A percentile compares a stretch with the other conserved stretches of the same genome.
These are phyloP conservation scores for Brachyopa scutellaris DNA, from an alignment of 2,888 invertebrate genomes.

Conservation along the genomic window DNA sequence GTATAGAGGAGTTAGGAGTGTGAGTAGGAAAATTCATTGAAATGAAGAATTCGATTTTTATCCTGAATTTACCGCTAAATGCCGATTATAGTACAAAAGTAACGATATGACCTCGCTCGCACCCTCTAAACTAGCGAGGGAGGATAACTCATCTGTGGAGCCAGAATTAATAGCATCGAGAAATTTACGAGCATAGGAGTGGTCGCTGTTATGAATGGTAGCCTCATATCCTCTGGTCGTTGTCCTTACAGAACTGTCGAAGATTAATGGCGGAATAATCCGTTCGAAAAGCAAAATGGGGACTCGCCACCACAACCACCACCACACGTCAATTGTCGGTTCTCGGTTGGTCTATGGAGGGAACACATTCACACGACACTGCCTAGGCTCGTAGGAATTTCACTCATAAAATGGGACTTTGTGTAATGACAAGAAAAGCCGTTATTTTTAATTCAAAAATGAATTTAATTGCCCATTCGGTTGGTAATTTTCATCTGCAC, in stretches of 20 bases:
- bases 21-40: not conserved
- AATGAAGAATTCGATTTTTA: constrained; percentile 5
- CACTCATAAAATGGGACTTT: constrained; percentile 35
- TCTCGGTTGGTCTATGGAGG: constrained; percentile 35
- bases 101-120: constrained; percentile 11
- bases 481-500: constrained; percentile 33
- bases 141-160: constrained; percentile 41
- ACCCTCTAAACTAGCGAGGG: constrained; percentile 1
- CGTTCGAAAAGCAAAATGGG: constrained; percentile 39
- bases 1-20: not conserved
- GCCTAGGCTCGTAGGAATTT: constrained; percentile 29
- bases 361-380: constrained; percentile 15
- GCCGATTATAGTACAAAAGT: constrained; percentile 19
- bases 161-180: constrained; percentile 37
- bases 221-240: constrained; percentile 45
- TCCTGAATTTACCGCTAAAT: constrained; percentile 1
- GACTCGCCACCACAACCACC: not conserved
- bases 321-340: constrained; percentile 37
- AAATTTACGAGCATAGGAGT: constrained; percentile 63
- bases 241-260: constrained; percentile 40
- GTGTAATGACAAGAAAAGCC: constrained; percentile 65
- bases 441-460: constrained; percentile 70
- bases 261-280: constrained; percentile 69
- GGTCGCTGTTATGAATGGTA: constrained; percentile 44
- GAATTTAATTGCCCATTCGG: constrained; percentile 66